Conservation (phyloP, 2,113 vertebrate species). For the Salvator merianae region DNA sequence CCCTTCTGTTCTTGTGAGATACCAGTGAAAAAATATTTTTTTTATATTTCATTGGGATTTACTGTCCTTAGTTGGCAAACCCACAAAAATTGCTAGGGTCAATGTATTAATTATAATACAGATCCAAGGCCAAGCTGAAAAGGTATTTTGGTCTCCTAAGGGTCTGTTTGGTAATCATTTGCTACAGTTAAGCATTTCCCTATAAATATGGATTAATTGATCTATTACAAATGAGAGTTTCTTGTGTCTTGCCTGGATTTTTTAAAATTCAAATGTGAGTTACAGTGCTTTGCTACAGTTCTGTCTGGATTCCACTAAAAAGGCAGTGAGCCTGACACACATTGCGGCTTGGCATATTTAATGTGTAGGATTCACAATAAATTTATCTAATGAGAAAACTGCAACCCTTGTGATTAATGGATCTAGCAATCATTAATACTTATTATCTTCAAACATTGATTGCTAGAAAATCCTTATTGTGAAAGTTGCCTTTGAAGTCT, state of each 20-base stretch:
- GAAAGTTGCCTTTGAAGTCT: background rate
- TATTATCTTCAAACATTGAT: background rate
- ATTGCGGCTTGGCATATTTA: background rate
- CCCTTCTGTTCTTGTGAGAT: no score
- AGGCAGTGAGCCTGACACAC: background rate
- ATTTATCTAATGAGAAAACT: background rate
- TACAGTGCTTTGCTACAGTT: background rate
- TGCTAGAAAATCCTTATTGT: background rate
- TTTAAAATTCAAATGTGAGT: background rate
- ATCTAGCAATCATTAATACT: background rate
- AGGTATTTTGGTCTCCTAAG: background rate
- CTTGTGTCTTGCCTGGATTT: background rate
- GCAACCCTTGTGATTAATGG: background rate
- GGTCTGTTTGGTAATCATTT: background rate
- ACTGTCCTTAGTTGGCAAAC: background rate
- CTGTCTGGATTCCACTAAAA: background rate
- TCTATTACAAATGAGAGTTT: background rate
- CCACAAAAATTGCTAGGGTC: background rate
- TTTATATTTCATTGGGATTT: no score
- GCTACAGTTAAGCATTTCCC: background rate
- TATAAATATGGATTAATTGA: background rate
- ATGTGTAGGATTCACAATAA: background rate
- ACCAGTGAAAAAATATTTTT: no score
- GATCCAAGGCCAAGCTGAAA: background rate
- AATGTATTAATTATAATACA: background rate